Evolutionary conservation across 1,140 invertebrate genomes (phyloP).

Genomic region (Drosophila nigrodunni): DNA sequence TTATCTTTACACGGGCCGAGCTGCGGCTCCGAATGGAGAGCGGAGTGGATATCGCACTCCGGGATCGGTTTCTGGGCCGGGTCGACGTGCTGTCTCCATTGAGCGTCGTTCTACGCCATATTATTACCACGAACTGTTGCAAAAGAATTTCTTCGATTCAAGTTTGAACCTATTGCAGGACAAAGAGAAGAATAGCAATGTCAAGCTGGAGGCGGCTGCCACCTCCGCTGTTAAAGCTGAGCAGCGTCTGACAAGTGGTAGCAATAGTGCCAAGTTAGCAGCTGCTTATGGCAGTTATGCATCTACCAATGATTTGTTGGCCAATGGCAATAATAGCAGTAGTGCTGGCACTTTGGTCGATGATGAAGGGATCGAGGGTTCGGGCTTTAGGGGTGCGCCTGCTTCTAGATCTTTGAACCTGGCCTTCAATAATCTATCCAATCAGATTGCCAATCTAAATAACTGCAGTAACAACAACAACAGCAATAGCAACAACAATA

Average conservation of each 20-base stretch:
- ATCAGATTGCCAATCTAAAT: constrained; percentile 72
- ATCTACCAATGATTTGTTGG: constrained; percentile 59
- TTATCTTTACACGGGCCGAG: constrained; percentile 43
- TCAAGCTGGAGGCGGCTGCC: constrained; percentile 51
- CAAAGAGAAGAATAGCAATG: constrained; percentile 68
- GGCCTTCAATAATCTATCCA: constrained; percentile 73
- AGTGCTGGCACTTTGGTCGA: constrained; percentile 73
- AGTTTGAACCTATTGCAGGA: constrained; percentile 76
- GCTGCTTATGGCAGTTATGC: constrained; percentile 48
- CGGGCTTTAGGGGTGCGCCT: constrained; percentile 32
- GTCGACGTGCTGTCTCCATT: constrained; percentile 57
- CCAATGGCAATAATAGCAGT: constrained; percentile 61
- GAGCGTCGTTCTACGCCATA: constrained; percentile 80
- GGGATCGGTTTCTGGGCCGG: constrained; percentile 49
- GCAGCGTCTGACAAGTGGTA: constrained; percentile 51
- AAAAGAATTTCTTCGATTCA: constrained; percentile 80
- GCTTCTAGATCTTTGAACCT: constrained; percentile 66
- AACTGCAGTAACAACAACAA: constrained; percentile 49
- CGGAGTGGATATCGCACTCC: constrained; percentile 22
- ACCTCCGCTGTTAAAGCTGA: constrained; percentile 47
- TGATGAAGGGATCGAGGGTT: constrained; percentile 37
- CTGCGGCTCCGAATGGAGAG: constrained; percentile 10
- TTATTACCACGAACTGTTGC: constrained; percentile 81
- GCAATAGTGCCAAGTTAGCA: constrained; percentile 43
- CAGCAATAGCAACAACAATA: constrained; percentile 37